phyloP scores from a whole-genome alignment of 2,888 invertebrate genomes.

The Ectropis crepuscularia region DNA sequence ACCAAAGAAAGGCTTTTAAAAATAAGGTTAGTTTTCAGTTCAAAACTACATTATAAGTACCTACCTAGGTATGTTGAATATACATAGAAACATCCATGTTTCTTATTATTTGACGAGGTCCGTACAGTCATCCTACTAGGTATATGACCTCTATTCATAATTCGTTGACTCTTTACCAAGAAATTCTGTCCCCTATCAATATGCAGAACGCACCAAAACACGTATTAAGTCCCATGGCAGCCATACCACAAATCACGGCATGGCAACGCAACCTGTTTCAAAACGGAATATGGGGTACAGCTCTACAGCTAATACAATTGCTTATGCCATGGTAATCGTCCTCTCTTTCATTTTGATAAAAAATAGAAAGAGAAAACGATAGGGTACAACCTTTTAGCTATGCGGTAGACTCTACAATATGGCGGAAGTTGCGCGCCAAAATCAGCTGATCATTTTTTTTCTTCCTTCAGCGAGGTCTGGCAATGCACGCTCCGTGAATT shows the following conservation, averaged over 20 bases:
- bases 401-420: background rate
- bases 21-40: no score
- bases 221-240: background rate
- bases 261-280: constrained; percentile 22
- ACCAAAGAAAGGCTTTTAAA: no score
- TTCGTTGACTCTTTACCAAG: constrained; percentile 4
- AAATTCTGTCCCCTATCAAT: constrained; percentile 5
- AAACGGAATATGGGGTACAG: background rate
- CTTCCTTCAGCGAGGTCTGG: no score
- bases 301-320: no score
- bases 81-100: background rate
- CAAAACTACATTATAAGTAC: no score
- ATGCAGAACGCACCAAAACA: background rate
- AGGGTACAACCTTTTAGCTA: no score
- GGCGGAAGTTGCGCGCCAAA: constrained; percentile 2
- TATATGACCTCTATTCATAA: no score
- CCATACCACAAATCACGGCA: constrained; percentile 10
- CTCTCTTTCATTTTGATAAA: no score
- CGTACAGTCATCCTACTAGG: no score
- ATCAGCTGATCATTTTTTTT: constrained; percentile 7
- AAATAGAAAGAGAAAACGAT: no score
- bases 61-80: background rate
- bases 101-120: background rate
- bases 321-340: no score
- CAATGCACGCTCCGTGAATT: no score